Evolutionary conservation across 2,113 vertebrate genomes (phyloP).

Genomic region (Nibea coibor): DNA sequence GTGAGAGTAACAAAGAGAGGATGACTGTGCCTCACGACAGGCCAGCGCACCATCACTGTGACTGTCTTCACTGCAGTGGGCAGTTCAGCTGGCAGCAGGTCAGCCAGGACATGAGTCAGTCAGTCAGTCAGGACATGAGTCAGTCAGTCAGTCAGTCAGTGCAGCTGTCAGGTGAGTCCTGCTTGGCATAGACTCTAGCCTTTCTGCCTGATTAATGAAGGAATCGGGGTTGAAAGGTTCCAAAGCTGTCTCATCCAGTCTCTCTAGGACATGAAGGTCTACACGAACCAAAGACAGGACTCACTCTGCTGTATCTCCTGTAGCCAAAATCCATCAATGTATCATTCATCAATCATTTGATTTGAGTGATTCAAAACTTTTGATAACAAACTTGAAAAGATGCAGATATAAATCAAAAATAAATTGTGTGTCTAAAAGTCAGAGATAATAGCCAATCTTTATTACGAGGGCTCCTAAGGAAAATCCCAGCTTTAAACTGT

Average conservation of each 20-base stretch:
- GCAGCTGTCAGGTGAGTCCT: not conserved
- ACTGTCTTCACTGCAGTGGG: not conserved
- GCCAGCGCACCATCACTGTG: not conserved
- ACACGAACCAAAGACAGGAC: not conserved
- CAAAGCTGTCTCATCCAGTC: not conserved
- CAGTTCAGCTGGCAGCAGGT: not conserved
- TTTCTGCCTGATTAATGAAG: not conserved
- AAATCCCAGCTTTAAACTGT: conserved; percentile 4
- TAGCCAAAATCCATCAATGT: too few species aligned
- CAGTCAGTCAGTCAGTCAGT: not conserved
- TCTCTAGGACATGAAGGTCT: too few species aligned
- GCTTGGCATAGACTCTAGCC: not conserved
- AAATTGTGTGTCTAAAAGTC: not conserved
- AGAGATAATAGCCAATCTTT: not conserved
- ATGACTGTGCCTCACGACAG: not conserved
- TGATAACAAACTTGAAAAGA: too few species aligned
- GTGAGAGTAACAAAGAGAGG: not conserved
- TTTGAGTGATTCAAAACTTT: too few species aligned
- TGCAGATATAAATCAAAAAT: too few species aligned
- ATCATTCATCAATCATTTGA: too few species aligned
- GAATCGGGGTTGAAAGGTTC: not conserved
- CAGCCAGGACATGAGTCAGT: not conserved
- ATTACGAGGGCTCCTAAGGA: not conserved
- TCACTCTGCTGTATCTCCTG: not conserved
- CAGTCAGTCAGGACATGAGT: not conserved